phyloP scores from a whole-genome alignment of 2,797 vertebrate species.

The Microctenopoma steveboyesi region DNA sequence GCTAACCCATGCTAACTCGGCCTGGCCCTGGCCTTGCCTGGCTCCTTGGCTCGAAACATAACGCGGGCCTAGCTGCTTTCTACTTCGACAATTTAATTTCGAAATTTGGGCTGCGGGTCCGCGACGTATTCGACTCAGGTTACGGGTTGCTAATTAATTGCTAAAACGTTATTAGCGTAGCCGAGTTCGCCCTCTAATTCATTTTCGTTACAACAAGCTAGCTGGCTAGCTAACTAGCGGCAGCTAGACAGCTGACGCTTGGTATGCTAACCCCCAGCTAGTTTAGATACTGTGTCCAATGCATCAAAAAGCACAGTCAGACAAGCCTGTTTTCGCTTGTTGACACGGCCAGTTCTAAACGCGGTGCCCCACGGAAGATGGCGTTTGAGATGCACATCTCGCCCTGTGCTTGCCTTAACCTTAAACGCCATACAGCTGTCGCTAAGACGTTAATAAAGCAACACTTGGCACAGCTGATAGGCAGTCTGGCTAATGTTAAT shows the following conservation, averaged over 20 bases:
- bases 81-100: slow-evolving; percentile 54
- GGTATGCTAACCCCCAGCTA: slow-evolving; percentile 67
- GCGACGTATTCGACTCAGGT: background rate
- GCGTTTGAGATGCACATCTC: background rate
- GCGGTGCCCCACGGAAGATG: slow-evolving; percentile 16
- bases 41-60: slow-evolving; percentile 58
- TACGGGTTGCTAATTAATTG: slow-evolving; percentile 20
- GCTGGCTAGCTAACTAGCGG: slow-evolving; percentile 59
- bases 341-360: slow-evolving; percentile 53
- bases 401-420: background rate
- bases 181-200: slow-evolving; percentile 62
- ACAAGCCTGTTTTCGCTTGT: slow-evolving; percentile 46
- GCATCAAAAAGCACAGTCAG: slow-evolving; percentile 61
- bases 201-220: slow-evolving; percentile 77
- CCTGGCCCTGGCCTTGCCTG: slow-evolving; percentile 69
- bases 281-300: slow-evolving; percentile 57
- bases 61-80: slow-evolving; percentile 45
- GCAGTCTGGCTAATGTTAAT: slow-evolving; percentile 60
- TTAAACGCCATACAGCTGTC: background rate
- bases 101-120: background rate
- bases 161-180: slow-evolving; percentile 39
- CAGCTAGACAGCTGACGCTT: slow-evolving; percentile 72
- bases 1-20: slow-evolving; percentile 75
- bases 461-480: slow-evolving; percentile 49
- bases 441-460: slow-evolving; percentile 42